phyloP scores from a whole-genome alignment of 2,888 invertebrate species.

The Tuta absoluta region DNA sequence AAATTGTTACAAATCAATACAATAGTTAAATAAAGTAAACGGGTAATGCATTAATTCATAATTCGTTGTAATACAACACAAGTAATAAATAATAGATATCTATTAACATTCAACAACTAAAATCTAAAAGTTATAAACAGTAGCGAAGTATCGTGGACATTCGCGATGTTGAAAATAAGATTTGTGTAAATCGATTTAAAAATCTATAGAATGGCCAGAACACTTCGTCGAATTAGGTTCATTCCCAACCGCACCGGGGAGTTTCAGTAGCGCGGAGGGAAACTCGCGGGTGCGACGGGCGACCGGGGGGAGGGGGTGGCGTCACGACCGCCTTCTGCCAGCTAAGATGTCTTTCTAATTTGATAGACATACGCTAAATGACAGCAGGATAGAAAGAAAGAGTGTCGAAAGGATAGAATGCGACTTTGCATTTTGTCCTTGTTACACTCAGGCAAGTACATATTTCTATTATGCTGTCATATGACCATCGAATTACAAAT shows the following conservation, averaged over 20 bases:
- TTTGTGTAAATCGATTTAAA: conserved; percentile 27
- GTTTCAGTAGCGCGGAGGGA: conserved; percentile 21
- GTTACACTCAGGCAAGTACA: no score
- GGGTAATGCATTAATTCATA: conserved; percentile 50
- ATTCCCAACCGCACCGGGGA: conserved; percentile 30
- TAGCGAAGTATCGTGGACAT: conserved; percentile 45
- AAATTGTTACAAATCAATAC: conserved; percentile 33
- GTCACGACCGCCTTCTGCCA: not conserved
- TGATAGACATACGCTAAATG: no score
- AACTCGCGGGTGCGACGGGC: conserved; percentile 19
- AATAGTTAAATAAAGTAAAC: conserved; percentile 50
- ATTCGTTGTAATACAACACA: conserved; percentile 73
- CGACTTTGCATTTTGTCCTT: no score
- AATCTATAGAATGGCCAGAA: conserved; percentile 37
- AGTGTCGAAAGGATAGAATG: no score
- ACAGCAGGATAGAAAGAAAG: no score
- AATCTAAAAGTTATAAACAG: conserved; percentile 49
- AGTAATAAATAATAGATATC: conserved; percentile 72
- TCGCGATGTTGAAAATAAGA: conserved; percentile 27
- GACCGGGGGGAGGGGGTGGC: not conserved
- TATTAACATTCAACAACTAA: conserved; percentile 76
- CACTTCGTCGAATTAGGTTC: conserved; percentile 33
- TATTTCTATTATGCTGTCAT: no score
- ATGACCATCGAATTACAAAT: not conserved
- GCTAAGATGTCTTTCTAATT: no score